phyloP scores from a whole-genome alignment of 1,140 invertebrate species.

The Harpegnathos saltator region DNA sequence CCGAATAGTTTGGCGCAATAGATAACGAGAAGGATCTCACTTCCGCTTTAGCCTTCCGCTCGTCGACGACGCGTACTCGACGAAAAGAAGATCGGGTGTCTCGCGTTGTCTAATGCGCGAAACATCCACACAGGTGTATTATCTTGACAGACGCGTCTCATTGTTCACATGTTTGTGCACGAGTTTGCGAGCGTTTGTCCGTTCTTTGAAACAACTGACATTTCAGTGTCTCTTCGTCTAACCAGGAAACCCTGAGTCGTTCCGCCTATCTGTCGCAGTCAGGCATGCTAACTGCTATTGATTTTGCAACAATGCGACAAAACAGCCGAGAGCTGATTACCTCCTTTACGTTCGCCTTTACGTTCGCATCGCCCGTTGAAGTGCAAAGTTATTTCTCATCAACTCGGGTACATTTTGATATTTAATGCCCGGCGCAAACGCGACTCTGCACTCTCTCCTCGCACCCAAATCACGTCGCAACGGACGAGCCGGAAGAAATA shows the following conservation, averaged over 20 bases:
- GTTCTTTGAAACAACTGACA: background rate
- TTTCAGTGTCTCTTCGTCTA: too few species aligned
- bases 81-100: background rate
- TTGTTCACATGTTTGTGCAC: background rate
- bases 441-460: too few species aligned
- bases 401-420: background rate
- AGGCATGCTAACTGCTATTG: background rate
- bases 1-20: slow-evolving; percentile 23
- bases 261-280: background rate
- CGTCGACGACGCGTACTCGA: background rate
- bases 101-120: too few species aligned
- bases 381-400: background rate
- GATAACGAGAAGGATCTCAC: slow-evolving; percentile 26
- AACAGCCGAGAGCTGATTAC: background rate
- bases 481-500: background rate
- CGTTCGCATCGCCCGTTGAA: background rate
- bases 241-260: too few species aligned
- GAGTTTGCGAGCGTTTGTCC: background rate
- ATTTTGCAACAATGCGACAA: background rate
- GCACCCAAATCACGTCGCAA: too few species aligned
- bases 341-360: background rate
- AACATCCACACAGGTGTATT: too few species aligned
- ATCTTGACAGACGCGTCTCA: background rate
- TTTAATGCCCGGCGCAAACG: background rate
- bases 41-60: slow-evolving; percentile 11